phyloP scores from a whole-genome alignment of 2,888 invertebrate genomes.

The Eulithis testata region DNA sequence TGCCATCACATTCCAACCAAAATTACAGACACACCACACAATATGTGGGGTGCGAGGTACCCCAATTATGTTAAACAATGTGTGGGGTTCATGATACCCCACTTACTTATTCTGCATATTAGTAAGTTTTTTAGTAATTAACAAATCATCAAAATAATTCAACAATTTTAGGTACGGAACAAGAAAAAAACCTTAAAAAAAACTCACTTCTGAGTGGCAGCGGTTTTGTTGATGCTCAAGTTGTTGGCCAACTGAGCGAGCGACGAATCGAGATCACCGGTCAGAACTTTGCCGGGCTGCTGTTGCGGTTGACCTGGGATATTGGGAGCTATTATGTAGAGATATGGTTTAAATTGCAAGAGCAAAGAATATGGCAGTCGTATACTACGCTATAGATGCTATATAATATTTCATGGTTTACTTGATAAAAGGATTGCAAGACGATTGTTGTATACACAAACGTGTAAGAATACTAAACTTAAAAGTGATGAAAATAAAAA shows the following conservation, averaged over 20 bases:
- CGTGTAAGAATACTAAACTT: too few species aligned
- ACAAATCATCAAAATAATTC: slow-evolving; percentile 27
- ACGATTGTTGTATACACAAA: too few species aligned
- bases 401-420: too few species aligned
- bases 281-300: slow-evolving; percentile 89
- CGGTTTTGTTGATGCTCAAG: slow-evolving; percentile 93
- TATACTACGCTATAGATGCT: too few species aligned
- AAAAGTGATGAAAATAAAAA: too few species aligned
- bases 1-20: background rate
- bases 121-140: too few species aligned
- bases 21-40: background rate
- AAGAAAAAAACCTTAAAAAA: background rate
- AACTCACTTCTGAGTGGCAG: slow-evolving; percentile 88
- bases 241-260: slow-evolving; percentile 97
- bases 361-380: background rate
- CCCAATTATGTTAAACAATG: background rate
- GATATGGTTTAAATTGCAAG: background rate
- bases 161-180: slow-evolving; percentile 16
- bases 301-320: slow-evolving; percentile 68
- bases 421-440: too few species aligned
- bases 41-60: background rate
- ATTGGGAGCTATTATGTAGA: slow-evolving; percentile 27
- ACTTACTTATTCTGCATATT: too few species aligned
- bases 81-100: too few species aligned
- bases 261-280: slow-evolving; percentile 97